Base-by-base conservation (phyloP, 2,113 vertebrate species). In the Rousettus leschenaultii region DNA sequence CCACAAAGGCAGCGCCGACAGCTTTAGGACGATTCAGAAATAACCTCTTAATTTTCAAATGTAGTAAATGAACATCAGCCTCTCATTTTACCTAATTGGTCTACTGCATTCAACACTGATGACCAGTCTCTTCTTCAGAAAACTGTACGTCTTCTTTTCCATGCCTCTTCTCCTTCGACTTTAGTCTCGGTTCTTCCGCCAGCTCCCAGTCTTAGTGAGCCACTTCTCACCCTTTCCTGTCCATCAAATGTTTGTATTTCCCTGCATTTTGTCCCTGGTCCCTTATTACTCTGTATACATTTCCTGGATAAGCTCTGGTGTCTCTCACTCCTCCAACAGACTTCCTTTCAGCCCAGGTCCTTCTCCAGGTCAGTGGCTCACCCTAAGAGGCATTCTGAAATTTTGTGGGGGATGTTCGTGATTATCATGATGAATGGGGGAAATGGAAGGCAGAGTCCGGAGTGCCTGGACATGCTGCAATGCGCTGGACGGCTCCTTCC, bases 21-120 rank as follows among this genome's bases (percentile, higher is more conserved):
- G n/a, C 12, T 18, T 68, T 70, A 14, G 5, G 24, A 26, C 2
- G 51, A 26, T 73, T 57, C 22, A 84, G 55, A 84, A 94, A 96
- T 18, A n/a, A 63, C 10, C 48, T 59, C n/a, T 73, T 75, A 43
- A n/a, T 61, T 89, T 78, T 93, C 35, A 79, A 24, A 84, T 80
- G 59, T 30, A 40, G 24, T 70, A 82, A 22, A 38, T 0, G 33
- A 53, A 19, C 7, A 5, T 22, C 3, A 28, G 21, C 1, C 0
- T 33, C 33, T 59, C 38, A 6, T 59, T 91, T 55, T 30, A n/a
- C 16, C 48, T 28, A 14, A 75, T 55, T 77, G 26, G 28, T 7
- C 4, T 19, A 40, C 5, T 48, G 9, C 21, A 28, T 33, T 77
- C 6, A 1, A 55, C 2, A 24, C 8, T 3, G 1, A 1, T 51